A percentile compares a stretch with the other conserved stretches of the same genome.
phyloP scores from a whole-genome alignment of 2,888 invertebrate genomes.

The Ptilodon capucinus region DNA sequence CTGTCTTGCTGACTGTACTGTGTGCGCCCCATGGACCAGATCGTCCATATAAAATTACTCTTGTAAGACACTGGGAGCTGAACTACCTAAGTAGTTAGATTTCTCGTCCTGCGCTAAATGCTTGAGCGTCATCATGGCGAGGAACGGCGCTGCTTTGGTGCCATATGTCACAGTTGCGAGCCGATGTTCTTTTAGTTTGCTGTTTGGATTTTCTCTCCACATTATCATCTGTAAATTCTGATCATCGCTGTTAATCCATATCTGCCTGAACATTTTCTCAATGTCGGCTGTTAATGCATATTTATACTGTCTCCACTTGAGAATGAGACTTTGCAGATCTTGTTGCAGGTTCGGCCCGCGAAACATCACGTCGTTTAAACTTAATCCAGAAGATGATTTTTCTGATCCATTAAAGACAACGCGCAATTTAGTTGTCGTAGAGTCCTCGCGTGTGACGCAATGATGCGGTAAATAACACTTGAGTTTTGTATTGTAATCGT shows the following conservation, averaged over 20 bases:
- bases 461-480: neutral
- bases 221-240: neutral
- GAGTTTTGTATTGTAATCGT: neutral
- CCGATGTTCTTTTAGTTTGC: neutral
- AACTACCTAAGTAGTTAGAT: neutral
- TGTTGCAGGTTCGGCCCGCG: neutral
- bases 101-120: conserved; percentile 12
- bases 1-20: neutral
- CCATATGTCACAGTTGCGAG: neutral
- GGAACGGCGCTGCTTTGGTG: neutral
- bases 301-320: neutral
- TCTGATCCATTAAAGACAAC: neutral
- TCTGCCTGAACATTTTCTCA: conserved; percentile 1
- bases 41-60: conserved; percentile 11
- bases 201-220: neutral
- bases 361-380: neutral
- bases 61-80: conserved; percentile 5
- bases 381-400: neutral
- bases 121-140: neutral
- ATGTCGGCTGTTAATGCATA: neutral
- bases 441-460: neutral
- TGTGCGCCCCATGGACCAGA: neutral
- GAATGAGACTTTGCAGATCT: neutral
- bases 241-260: neutral
- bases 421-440: neutral